Base-by-base conservation (phyloP, 2,888 invertebrate genomes). In the Drosophila rellima region DNA sequence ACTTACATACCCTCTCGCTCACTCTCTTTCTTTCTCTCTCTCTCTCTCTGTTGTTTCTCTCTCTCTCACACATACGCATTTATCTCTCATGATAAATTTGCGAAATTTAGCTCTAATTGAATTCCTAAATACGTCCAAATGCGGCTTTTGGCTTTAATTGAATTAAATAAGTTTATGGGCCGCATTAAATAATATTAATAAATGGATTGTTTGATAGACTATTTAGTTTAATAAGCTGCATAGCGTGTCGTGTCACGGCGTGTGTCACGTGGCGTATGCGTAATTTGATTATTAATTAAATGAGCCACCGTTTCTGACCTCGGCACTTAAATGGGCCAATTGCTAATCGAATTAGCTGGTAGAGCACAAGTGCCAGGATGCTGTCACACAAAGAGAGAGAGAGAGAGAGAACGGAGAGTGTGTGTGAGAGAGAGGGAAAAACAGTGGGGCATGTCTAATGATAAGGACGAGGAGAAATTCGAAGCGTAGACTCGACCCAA, bases 251-350 rank as follows among this genome's bases (percentile, higher is more conserved):
- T 51, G 17, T 3, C 18, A 18, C 17, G 45, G 40, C 42, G 55
- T 54, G 74, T 63, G 85, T 78, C 70, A 84, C 85, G 64, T 75
- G 79, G 73, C 89, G 89, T 89, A 83, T 83, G 70, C 89, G 85
- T 88, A 89, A 88, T 83, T 87, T 78, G 79, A 89, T 83, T 89
- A 89, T 84, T 89, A 84, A 84, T 83, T 88, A 74, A 89, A 89
- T 89, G 60, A 66, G 76, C 75, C 50, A 55, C 44, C 50, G 80
- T 63, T 70, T 63, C 23, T 37, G 55, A 55, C 47, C 70, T 45
- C 45, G 68, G 47, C 74, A 69, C 78, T 78, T 84, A 89, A 89
- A 87, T 78, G 78, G 82, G 65, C 52, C 68, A 77, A 80, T 80
- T 74, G 68, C 82, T 82, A 89, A 89, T 83, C 85, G 79, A 89